These are phyloP conservation scores for Aphyosemion australe DNA, from an alignment of 2,113 vertebrate species.

Conservation along the genomic window DNA sequence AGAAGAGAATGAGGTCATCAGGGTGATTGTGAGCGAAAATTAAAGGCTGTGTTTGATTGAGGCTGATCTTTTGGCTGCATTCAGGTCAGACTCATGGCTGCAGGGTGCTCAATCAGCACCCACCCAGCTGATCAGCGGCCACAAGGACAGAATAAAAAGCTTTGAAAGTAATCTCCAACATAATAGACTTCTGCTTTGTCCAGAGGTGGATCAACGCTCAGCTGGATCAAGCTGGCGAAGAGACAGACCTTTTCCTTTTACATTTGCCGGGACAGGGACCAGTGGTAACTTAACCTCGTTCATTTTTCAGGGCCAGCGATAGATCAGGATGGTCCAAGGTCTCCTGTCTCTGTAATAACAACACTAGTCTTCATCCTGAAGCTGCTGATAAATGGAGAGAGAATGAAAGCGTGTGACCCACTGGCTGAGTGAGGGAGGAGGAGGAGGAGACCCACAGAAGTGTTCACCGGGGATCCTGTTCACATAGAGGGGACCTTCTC, in stretches of 20 bases:
- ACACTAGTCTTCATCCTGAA: constrained; percentile 23
- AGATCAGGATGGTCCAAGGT: constrained; percentile 23
- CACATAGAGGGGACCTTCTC: constrained; percentile 41
- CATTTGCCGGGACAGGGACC: constrained; percentile 36
- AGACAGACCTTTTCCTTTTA: constrained; percentile 55
- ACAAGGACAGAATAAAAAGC: constrained; percentile 58
- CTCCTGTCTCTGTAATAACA: constrained; percentile 52
- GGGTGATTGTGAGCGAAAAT: constrained; percentile 29
- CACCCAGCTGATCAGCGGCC: constrained; percentile 31
- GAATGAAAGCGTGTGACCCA: constrained; percentile 39
- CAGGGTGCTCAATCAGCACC: constrained; percentile 54
- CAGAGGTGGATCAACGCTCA: constrained; percentile 64
- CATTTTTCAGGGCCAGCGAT: constrained; percentile 41
- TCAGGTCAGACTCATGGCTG: constrained; percentile 32
- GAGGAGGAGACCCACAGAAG: constrained; percentile 33
- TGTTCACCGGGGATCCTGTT: constrained; percentile 29
- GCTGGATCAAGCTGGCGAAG: constrained; percentile 27
- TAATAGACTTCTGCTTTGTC: constrained; percentile 69
- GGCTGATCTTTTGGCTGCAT: constrained; percentile 19
- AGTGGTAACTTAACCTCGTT: constrained; percentile 47
- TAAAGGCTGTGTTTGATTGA: constrained; percentile 32
- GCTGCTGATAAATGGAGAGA: constrained; percentile 52
- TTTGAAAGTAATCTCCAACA: constrained; percentile 71
- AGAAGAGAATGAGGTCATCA: constrained; percentile 35
- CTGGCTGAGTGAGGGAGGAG: constrained; percentile 42